Evolutionary conservation across 2,113 vertebrate species (phyloP).

Genomic region (Cynocephalus volans): DNA sequence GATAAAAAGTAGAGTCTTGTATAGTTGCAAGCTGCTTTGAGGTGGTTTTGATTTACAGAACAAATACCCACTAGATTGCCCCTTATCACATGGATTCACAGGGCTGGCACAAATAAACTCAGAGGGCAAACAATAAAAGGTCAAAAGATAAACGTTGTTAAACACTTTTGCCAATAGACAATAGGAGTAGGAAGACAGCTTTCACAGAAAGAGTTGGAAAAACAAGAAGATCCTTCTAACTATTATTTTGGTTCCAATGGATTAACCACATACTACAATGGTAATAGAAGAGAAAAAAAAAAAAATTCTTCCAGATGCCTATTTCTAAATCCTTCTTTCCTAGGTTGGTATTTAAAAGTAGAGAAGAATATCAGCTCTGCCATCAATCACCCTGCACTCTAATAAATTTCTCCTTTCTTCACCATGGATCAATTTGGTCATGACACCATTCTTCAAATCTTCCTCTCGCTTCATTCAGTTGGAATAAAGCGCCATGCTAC

Average conservation of each 20-base stretch:
- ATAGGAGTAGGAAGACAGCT: background rate
- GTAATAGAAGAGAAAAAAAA: background rate
- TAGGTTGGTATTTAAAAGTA: constrained; percentile 18
- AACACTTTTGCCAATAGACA: constrained; percentile 58
- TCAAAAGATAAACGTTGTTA: constrained; percentile 72
- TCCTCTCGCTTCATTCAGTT: background rate
- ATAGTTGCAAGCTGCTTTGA: background rate
- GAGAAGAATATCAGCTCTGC: background rate
- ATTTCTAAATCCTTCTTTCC: constrained; percentile 1
- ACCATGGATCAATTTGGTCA: background rate
- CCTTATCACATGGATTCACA: background rate
- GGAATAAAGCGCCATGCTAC: background rate
- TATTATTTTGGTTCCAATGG: background rate
- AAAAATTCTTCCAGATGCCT: background rate
- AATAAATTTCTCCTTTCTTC: constrained; percentile 67
- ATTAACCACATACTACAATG: background rate
- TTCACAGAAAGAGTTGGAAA: constrained; percentile 30
- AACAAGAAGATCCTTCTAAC: constrained; percentile 21
- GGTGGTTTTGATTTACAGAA: constrained; percentile 73
- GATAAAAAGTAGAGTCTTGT: background rate
- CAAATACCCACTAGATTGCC: constrained; percentile 55
- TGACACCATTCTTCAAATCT: background rate
- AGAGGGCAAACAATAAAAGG: constrained; percentile 70
- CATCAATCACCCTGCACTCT: background rate
- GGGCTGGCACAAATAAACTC: constrained; percentile 50